phyloP scores from a whole-genome alignment of 2,888 invertebrate species.

The Agrotis segetum region DNA sequence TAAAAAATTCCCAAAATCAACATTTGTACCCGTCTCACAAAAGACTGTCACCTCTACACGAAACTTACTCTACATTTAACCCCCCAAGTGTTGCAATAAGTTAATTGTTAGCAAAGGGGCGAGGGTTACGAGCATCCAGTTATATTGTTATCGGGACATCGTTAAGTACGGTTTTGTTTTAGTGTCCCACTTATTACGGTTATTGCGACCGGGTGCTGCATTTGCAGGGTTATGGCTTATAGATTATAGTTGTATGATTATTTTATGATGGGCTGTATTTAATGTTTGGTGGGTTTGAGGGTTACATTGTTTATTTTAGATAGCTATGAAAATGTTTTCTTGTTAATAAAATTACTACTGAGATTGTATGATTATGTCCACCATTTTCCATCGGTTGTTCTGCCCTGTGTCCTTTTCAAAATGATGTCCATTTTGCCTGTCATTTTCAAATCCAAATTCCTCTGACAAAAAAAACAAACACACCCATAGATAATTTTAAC shows the following conservation, averaged over 20 bases:
- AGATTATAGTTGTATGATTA: slow-evolving; percentile 59
- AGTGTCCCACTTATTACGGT: slow-evolving; percentile 72
- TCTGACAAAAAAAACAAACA: slow-evolving; percentile 19
- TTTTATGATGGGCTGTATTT: slow-evolving; percentile 45
- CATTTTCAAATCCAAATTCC: not conserved
- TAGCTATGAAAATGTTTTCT: not conserved
- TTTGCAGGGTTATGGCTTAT: slow-evolving; percentile 51
- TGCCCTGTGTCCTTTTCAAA: too few species aligned
- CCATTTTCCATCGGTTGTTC: too few species aligned
- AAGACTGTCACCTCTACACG: slow-evolving; percentile 38
- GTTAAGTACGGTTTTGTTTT: slow-evolving; percentile 84
- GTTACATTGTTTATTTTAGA: slow-evolving; percentile 11
- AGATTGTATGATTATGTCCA: too few species aligned
- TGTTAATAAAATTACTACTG: too few species aligned
- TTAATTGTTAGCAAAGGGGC: slow-evolving; percentile 83
- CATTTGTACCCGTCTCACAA: not conserved
- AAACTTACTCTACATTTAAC: slow-evolving; percentile 72
- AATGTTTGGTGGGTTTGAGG: slow-evolving; percentile 11
- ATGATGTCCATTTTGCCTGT: too few species aligned
- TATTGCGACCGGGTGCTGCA: slow-evolving; percentile 60
- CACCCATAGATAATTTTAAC: slow-evolving; percentile 44
- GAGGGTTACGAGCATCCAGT: slow-evolving; percentile 72
- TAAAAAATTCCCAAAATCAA: not conserved
- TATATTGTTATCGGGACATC: slow-evolving; percentile 76
- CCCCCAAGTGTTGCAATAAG: slow-evolving; percentile 84